Evolutionary conservation across 2,797 vertebrate genomes (phyloP).

Genomic region (Thalassophryne amazonica): DNA sequence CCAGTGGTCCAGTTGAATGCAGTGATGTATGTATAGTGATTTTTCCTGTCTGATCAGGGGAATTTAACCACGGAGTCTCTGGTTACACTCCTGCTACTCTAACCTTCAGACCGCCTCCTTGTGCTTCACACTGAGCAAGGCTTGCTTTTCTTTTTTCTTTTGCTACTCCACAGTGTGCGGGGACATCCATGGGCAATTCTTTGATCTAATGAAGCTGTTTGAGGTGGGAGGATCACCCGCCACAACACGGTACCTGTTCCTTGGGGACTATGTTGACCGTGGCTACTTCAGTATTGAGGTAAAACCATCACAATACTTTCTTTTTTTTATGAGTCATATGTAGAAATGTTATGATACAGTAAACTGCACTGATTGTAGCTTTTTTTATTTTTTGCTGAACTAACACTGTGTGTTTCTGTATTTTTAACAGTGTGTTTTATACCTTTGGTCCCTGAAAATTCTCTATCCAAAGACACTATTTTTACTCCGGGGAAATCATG

Average conservation of each 20-base stretch:
- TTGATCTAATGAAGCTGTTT: conserved; percentile 87
- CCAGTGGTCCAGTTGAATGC: too few relatives aligned
- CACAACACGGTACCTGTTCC: conserved; percentile 84
- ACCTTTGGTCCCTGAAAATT: conserved; percentile 87
- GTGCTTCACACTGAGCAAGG: not conserved
- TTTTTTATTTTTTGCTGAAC: not conserved
- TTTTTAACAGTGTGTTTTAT: conserved; percentile 82
- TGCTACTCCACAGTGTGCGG: conserved; percentile 83
- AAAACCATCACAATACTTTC: conserved; percentile 6
- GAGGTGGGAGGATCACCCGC: conserved; percentile 85
- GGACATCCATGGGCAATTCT: conserved; percentile 86
- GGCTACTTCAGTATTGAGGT: conserved; percentile 89
- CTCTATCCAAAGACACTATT: conserved; percentile 87
- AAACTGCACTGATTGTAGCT: not conserved
- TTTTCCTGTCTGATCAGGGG: too few relatives aligned
- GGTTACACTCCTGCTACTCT: too few relatives aligned
- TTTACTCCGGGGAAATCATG: conserved; percentile 87
- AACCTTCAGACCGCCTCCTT: too few relatives aligned
- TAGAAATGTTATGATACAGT: not conserved
- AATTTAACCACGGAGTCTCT: too few relatives aligned
- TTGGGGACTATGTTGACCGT: conserved; percentile 85
- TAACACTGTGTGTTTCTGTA: conserved; percentile 23
- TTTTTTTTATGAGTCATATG: not conserved
- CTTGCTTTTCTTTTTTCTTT: conserved; percentile 11
- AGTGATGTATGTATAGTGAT: too few relatives aligned